A percentile compares a stretch with the other conserved stretches of the same genome.
Conservation (phyloP, 1,140 invertebrate genomes). For the Caenorhabditis brenneri region DNA sequence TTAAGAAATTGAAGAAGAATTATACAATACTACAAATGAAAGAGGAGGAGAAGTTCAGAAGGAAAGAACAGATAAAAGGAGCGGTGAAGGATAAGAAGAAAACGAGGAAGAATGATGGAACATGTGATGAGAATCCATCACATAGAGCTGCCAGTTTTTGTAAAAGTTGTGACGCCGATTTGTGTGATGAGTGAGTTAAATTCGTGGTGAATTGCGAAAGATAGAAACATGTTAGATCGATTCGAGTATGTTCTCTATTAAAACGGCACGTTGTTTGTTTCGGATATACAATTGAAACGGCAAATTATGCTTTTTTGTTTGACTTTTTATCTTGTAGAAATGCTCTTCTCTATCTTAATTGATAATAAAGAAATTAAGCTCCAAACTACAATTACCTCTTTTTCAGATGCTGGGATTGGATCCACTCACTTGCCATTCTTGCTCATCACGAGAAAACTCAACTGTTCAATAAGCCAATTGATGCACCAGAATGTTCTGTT, state of each 20-base stretch:
- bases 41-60: not conserved
- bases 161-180: conserved; percentile 1
- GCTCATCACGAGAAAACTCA: not conserved
- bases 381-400: too few species aligned
- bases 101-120: not conserved
- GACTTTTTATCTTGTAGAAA: too few species aligned
- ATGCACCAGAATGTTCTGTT: not conserved
- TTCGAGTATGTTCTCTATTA: too few species aligned
- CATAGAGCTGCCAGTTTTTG: not conserved
- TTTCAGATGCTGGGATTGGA: not conserved
- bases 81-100: not conserved
- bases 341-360: too few species aligned
- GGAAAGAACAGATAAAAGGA: not conserved
- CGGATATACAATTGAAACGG: too few species aligned
- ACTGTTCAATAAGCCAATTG: not conserved
- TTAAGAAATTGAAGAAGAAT: not conserved
- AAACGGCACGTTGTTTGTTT: too few species aligned
- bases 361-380: too few species aligned
- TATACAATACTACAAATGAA: not conserved
- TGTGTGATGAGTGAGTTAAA: not conserved
- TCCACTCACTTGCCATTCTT: not conserved
- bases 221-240: not conserved
- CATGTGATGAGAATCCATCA: not conserved
- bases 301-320: too few species aligned
- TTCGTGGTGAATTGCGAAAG: not conserved